A percentile compares a stretch with the other conserved stretches of the same genome.
Evolutionary conservation across 2,797 vertebrate species (phyloP).

Genomic region (Chelon labrosus): DNA sequence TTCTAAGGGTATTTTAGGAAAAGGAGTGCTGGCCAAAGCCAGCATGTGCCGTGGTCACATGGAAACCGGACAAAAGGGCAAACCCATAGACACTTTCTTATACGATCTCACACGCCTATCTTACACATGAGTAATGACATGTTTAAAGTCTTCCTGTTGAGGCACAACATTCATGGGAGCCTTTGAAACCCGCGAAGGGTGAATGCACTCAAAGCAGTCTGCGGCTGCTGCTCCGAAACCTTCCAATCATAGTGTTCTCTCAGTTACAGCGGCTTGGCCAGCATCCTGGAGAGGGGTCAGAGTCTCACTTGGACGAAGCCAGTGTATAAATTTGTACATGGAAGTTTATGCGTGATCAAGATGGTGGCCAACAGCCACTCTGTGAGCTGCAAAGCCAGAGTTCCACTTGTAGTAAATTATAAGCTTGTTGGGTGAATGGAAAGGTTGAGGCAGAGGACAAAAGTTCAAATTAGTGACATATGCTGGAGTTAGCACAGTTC

Average conservation of each 20-base stretch:
- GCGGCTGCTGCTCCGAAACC: slow-evolving; percentile 36
- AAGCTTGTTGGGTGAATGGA: slow-evolving; percentile 53
- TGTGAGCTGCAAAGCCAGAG: slow-evolving; percentile 72
- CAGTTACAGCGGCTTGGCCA: slow-evolving; percentile 40
- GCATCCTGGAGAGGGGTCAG: slow-evolving; percentile 53
- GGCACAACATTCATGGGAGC: slow-evolving; percentile 22
- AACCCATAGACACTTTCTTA: slow-evolving; percentile 18
- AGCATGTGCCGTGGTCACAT: slow-evolving; percentile 4
- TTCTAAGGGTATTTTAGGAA: slow-evolving; percentile 61
- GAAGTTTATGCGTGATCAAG: slow-evolving; percentile 53
- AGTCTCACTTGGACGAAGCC: slow-evolving; percentile 38
- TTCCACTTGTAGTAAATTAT: slow-evolving; percentile 76
- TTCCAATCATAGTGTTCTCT: slow-evolving; percentile 10
- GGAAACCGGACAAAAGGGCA: slow-evolving; percentile 48
- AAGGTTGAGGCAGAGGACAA: slow-evolving; percentile 51
- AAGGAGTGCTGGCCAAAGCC: slow-evolving; percentile 31
- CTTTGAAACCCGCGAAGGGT: slow-evolving; percentile 16
- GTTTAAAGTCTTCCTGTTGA: slow-evolving; percentile 22
- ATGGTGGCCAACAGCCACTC: slow-evolving; percentile 57
- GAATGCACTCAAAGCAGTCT: slow-evolving; percentile 30
- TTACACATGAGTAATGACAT: slow-evolving; percentile 27
- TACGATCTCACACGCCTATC: slow-evolving; percentile 24
- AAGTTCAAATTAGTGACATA: slow-evolving; percentile 52
- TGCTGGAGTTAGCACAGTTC: slow-evolving; percentile 35
- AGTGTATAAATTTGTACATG: slow-evolving; percentile 54